phyloP scores from a whole-genome alignment of 2,797 vertebrate genomes.

The Scolopax bukidnonensis region DNA sequence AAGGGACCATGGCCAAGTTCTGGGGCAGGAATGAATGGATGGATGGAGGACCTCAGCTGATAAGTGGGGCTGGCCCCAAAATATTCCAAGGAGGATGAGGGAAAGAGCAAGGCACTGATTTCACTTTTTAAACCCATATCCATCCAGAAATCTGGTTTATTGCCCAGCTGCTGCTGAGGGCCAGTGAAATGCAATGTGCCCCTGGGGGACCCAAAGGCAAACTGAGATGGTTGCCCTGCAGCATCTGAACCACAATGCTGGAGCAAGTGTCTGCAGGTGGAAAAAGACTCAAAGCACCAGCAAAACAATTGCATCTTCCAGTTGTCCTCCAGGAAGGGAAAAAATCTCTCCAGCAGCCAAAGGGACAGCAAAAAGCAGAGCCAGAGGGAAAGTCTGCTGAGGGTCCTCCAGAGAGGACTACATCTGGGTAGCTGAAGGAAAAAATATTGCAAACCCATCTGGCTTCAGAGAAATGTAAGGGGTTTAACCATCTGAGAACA shows the following conservation, averaged over 20 bases:
- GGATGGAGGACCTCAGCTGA: background rate
- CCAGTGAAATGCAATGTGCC: accelerated
- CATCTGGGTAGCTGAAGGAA: background rate
- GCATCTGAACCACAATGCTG: background rate
- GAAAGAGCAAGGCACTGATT: background rate
- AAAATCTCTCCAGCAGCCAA: background rate
- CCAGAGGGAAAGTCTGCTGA: background rate
- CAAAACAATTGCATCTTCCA: background rate
- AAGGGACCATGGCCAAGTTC: background rate
- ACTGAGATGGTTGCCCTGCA: background rate
- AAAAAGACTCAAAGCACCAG: background rate
- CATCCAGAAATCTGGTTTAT: background rate
- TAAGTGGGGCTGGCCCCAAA: background rate
- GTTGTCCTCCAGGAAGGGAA: background rate
- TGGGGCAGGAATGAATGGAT: background rate
- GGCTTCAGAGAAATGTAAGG: background rate
- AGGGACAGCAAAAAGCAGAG: background rate
- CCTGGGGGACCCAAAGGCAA: background rate
- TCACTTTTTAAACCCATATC: background rate
- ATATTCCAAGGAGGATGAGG: background rate
- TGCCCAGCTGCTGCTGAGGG: accelerated
- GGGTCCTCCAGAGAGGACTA: background rate
- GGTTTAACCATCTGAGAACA: background rate
- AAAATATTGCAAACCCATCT: background rate
- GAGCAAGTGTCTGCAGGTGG: background rate